A percentile compares a stretch with the other conserved stretches of the same genome.
Evolutionary conservation across 2,113 vertebrate species (phyloP).

Genomic region (Tetraodon nigroviridis): DNA sequence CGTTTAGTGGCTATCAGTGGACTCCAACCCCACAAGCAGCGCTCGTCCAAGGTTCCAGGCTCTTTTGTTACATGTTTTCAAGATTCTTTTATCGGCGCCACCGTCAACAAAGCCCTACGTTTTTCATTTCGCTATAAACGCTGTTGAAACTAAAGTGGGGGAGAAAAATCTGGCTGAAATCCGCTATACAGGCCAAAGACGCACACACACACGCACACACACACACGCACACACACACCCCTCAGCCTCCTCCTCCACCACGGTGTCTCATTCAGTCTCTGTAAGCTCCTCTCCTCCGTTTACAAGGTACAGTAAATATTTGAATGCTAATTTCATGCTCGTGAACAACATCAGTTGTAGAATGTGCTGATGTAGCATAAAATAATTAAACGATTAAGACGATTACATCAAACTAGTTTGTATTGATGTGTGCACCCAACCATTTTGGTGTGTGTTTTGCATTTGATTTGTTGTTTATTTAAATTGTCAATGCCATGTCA

Average conservation of each 20-base stretch:
- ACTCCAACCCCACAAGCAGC: conserved; percentile 15
- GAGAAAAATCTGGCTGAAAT: too few species aligned
- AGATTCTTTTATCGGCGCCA: conserved; percentile 8
- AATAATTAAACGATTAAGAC: conserved; percentile 62
- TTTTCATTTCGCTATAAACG: too few species aligned
- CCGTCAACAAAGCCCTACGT: not conserved
- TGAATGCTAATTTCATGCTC: conserved; percentile 58
- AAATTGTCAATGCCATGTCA: conserved; percentile 16
- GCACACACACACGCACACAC: not conserved
- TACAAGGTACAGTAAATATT: conserved; percentile 51
- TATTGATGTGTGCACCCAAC: conserved; percentile 56
- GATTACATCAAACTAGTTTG: conserved; percentile 62
- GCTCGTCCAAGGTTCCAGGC: conserved; percentile 28
- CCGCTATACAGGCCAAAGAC: too few species aligned
- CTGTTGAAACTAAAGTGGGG: too few species aligned
- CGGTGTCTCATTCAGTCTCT: too few species aligned
- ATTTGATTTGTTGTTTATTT: conserved; percentile 27
- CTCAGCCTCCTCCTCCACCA: not conserved
- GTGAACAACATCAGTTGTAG: conserved; percentile 36
- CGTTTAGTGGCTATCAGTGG: conserved; percentile 29
- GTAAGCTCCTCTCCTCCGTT: conserved; percentile 3
- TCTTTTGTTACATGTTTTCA: conserved; percentile 7
- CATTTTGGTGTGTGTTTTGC: conserved; percentile 24
- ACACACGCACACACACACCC: conserved; percentile 2
- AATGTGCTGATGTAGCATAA: conserved; percentile 61